Base-by-base conservation (phyloP, 2,888 invertebrate genomes). In the Sipha maydis region DNA sequence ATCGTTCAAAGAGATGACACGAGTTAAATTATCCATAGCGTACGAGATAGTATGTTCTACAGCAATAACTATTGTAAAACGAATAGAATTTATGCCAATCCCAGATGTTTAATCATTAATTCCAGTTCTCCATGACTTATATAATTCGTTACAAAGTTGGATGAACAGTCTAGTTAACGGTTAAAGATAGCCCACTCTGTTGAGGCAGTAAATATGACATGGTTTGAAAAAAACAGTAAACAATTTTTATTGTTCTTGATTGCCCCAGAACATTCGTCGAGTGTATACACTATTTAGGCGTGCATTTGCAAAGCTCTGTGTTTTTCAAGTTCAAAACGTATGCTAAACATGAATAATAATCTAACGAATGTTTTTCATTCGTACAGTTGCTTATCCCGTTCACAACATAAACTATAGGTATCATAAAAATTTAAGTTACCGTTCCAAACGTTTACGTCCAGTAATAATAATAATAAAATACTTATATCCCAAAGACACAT, bases 111-210 rank as follows among this genome's bases (percentile, higher is more conserved):
- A 54, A 56, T 19, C 73, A 71, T 73, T 83, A 56, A 83, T 83
- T 83, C 83, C n/a, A 73, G 83, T 83, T 83, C n/a, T 34, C 83
- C 83, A 56, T 83, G 83, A 83, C 73, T 73, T 73, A 73, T n/a
- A 73, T 73, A 38, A 25, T 79, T 61, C 79, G n/a, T 61, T 21
- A 31, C 61, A 38, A 61, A 38, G 61, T 61, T 61, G 79, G 25
- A 4, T 34, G 2, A 34, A 34, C 4, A 54, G 61, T 61, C 3
- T 61, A 14, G 21, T 21, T 21, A 7, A 21, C 21, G 61, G 21
- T 25, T 54, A 54, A 2, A 2, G 9, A 14, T 0, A 11, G 56
- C 19, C 19, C 8, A 9, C 7, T 41, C 5, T 41, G 8, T 9
- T 41, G 41, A 34, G 34, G 61, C 0, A 5, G 61, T 61, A 4